Base-by-base conservation (phyloP, 2,888 invertebrate species). In the Plutella xylostella region DNA sequence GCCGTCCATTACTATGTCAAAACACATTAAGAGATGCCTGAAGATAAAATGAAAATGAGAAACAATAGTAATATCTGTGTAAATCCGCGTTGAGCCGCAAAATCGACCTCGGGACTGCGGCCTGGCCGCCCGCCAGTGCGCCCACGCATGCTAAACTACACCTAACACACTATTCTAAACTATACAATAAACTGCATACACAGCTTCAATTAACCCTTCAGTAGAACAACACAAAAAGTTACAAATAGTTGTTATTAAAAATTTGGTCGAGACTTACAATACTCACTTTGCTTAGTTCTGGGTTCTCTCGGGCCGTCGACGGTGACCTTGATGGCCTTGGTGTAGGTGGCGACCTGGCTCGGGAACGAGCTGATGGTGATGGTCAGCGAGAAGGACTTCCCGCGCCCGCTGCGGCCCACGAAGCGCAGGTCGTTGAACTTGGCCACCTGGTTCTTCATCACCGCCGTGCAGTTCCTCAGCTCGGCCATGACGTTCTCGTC, bases 221-320 rank as follows among this genome's bases (percentile, higher is more conserved):
- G n/a, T n/a, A n/a, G n/a, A n/a, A n/a, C n/a, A n/a, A n/a, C n/a
- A n/a, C n/a, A 41, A 41, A 15, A 30, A 41, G 11, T 30, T 18
- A 30, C 17, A 30, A 34, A 34, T 33, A 33, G 14, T 7, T 33
- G 17, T n/a, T 38, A 38, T 25, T n/a, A n/a, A n/a, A n/a, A n/a
- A n/a, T n/a, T n/a, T n/a, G n/a, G n/a, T n/a, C n/a, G n/a, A n/a
- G n/a, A 28, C 28, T 12, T 28, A 28, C 28, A 25, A 34, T 52
- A 91, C 96, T 93, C 88, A 97, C 97, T 94, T 86, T 95, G 94
- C 80, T 97, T 97, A 56, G 96, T 96, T 77, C 98, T 87, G 14
- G 98, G 98, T 83, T 98, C 98, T 61, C 99, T 85, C 0, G 99
- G 99, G 60, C 99, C 99, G 68, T 99, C 99, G 25, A 99, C 99